Conservation (phyloP, 1,140 invertebrate genomes). For the Eufriesea mexicana region DNA sequence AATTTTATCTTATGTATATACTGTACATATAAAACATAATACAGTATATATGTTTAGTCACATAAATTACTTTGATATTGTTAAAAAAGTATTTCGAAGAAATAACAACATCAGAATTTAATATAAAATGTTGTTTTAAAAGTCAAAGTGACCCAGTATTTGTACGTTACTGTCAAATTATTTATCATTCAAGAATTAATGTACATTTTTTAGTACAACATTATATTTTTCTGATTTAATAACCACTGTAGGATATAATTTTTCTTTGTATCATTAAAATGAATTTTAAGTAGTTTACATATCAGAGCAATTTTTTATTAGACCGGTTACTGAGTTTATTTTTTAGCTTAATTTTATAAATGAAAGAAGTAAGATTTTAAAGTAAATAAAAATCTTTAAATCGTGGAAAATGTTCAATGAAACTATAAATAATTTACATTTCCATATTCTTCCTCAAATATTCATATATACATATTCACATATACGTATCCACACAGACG, state of each 20-base stretch:
- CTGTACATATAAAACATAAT: too few species aligned
- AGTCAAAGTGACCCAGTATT: too few species aligned
- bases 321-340: neutral
- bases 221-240: constrained; percentile 19
- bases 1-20: too few species aligned
- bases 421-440: constrained; percentile 54
- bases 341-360: neutral
- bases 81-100: too few species aligned
- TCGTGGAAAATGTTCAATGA: constrained; percentile 9
- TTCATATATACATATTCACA: neutral
- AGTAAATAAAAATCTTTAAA: constrained; percentile 22
- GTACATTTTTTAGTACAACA: constrained; percentile 18
- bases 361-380: constrained; percentile 14
- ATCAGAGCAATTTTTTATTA: constrained; percentile 6
- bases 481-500: neutral
- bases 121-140: too few species aligned
- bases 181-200: neutral
- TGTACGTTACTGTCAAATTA: too few species aligned
- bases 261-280: neutral
- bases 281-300: constrained; percentile 23
- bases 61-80: too few species aligned
- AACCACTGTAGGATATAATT: constrained; percentile 28
- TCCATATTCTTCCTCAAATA: constrained; percentile 36
- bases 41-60: too few species aligned
- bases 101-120: too few species aligned